Evolutionary conservation across 2,888 invertebrate genomes (phyloP), one percentile per base, ranked within the genome.

Genomic region (Ecliptopera silaceata): DNA sequence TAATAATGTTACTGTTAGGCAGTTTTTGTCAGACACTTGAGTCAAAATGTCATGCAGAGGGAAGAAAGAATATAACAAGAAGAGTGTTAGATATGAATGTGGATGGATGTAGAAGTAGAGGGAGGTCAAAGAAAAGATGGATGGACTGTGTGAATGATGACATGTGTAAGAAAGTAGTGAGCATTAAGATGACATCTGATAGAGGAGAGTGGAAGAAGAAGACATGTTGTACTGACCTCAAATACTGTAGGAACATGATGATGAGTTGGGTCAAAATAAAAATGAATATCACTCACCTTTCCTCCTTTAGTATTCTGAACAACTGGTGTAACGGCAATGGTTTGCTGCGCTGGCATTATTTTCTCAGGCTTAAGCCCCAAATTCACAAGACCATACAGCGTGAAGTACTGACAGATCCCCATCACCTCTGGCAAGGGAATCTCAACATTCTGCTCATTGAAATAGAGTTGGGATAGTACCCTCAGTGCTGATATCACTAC

Each of bases 331-430:
- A 93, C 92, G 10, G 93, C 92, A 34, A 94, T 77, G 15, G 92
- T 92, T 65, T 94, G 93, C 65, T 93, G 93, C 0, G 94, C 92
- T 0, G 94, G 93, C 77, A 92, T 82, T 22, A 95, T 92, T 68
- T 88, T 91, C 1, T 94, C 93, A 3, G 82, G 89, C 31, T 82
- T 79, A 61, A 75, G 75, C 8, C 70, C 72, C 57, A 80, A 80
- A 10, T 66, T 77, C n/a, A 89, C 77, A 4, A 93, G 68, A 0
- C 91, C 92, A 74, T 88, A 93, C 3, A 93, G 77, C 75, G 94
- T 90, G 65, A 90, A 94, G 53, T 92, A 80, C 55, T 91, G 88
- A 46, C 93, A 88, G 36, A 94, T 82, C 0, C 95, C 94, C 57
- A 95, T 84, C 8, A 93, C 75, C 63, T 93, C 89, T 22, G 93